These are phyloP conservation scores for Margarornis squamiger DNA, from an alignment of 2,797 vertebrate species.

Conservation along the genomic window DNA sequence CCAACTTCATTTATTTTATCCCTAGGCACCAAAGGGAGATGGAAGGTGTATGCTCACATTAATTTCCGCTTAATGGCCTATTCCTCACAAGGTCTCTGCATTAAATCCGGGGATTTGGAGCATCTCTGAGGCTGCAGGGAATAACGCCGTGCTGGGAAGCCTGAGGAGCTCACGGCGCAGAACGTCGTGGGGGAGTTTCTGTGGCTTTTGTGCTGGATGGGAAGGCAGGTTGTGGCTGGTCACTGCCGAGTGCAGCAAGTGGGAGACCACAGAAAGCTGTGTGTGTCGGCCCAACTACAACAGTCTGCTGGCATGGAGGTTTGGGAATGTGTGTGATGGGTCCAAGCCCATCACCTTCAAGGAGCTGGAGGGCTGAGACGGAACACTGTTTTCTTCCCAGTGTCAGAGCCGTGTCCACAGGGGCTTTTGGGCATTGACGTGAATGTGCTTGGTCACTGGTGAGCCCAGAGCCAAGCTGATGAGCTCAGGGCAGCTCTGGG, in stretches of 20 bases:
- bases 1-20: neutral
- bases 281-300: neutral
- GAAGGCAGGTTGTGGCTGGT: neutral
- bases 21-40: neutral
- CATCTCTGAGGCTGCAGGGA: neutral
- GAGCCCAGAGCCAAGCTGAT: neutral
- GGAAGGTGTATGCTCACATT: neutral
- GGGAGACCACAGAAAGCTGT: neutral
- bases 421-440: neutral
- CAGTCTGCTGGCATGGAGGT: neutral
- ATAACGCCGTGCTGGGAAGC: neutral
- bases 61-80: neutral
- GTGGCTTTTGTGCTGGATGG: constrained; percentile 1
- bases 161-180: neutral
- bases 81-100: neutral
- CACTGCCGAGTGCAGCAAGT: neutral
- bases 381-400: neutral
- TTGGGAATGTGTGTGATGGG: neutral
- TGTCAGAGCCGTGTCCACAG: neutral
- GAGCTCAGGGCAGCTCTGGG: neutral
- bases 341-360: neutral
- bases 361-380: neutral
- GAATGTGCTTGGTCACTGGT: neutral
- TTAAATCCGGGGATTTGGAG: constrained; percentile 22
- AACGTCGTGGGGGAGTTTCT: neutral